Evolutionary conservation across 1,140 invertebrate species (phyloP).

Genomic region (Aphis craccivora): DNA sequence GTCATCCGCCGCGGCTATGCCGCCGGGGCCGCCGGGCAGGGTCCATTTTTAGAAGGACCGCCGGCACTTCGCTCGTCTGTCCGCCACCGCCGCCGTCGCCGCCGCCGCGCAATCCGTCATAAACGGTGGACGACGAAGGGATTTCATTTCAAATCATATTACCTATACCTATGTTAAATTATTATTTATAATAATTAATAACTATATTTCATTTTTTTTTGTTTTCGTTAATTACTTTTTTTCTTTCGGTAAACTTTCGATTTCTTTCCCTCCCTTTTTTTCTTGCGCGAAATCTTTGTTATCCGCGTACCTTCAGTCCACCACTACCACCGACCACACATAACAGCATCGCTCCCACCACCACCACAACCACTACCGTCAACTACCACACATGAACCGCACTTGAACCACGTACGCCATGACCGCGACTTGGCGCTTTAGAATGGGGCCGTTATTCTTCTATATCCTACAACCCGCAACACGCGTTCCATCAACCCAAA

Average conservation of each 20-base stretch:
- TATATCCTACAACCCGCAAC: not conserved
- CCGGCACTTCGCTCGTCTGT: not conserved
- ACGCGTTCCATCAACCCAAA: not conserved
- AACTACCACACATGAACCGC: not conserved
- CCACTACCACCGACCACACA: not conserved
- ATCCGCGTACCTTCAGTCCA: not conserved
- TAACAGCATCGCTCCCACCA: not conserved
- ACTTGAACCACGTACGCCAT: not conserved
- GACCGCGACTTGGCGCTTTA: not conserved
- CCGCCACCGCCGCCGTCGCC: not conserved
- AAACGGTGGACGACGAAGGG: not conserved
- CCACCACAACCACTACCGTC: not conserved
- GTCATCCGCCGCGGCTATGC: not conserved
- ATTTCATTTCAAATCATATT: slow-evolving; percentile 32
- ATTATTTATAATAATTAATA: slow-evolving; percentile 15
- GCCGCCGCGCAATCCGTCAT: not conserved
- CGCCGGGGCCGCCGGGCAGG: not conserved
- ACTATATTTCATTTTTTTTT: not conserved
- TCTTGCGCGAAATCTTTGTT: not conserved
- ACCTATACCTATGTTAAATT: not conserved
- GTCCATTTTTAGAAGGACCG: slow-evolving; percentile 57
- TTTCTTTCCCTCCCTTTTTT: not conserved
- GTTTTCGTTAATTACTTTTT: not conserved
- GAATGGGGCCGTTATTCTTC: not conserved
- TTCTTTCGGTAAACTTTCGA: not conserved